phyloP scores from a whole-genome alignment of 2,797 vertebrate species.

The Oreochromis mossambicus region DNA sequence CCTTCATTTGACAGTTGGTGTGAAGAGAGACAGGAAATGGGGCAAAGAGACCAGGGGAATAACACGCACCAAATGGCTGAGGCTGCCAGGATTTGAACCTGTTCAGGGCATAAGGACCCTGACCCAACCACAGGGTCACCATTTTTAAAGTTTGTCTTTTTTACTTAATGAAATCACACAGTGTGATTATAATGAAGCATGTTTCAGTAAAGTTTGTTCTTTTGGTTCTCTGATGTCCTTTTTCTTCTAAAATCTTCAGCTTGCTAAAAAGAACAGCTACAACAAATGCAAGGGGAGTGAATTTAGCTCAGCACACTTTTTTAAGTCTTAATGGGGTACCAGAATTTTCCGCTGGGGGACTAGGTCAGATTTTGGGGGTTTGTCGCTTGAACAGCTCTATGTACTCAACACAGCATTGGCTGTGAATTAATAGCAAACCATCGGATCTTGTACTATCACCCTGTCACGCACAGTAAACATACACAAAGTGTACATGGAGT shows the following conservation, averaged over 20 bases:
- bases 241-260: slow-evolving; percentile 32
- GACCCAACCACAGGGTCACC: background rate
- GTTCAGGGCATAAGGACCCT: too few relatives aligned
- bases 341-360: background rate
- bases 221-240: background rate
- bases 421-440: background rate
- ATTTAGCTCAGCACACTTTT: slow-evolving; percentile 39
- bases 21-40: background rate
- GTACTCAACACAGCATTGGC: background rate
- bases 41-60: background rate
- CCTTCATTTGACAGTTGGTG: background rate
- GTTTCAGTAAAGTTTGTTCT: background rate
- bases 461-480: background rate
- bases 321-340: background rate
- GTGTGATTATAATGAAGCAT: background rate
- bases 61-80: background rate
- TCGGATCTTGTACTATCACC: background rate
- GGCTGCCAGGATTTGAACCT: background rate
- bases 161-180: background rate
- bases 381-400: background rate
- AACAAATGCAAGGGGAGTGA: slow-evolving; percentile 26
- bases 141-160: background rate
- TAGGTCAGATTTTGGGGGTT: background rate
- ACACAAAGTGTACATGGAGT: background rate
- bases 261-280: slow-evolving; percentile 38